These are phyloP conservation scores for Brachyalestes nurse DNA, from an alignment of 2,797 vertebrate genomes.

Conservation along the genomic window DNA sequence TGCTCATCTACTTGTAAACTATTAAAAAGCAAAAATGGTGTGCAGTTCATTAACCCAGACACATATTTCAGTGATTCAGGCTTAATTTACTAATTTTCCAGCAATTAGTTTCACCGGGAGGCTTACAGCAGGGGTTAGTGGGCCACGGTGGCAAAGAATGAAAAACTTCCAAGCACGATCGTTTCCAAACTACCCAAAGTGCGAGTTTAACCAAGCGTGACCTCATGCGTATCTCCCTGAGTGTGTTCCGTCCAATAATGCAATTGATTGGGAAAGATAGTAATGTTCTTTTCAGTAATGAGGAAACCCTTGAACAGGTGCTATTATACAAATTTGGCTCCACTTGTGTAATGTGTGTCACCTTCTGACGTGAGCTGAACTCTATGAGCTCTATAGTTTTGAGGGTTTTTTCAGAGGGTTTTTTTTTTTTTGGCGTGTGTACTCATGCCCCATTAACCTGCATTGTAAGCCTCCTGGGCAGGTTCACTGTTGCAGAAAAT, in stretches of 20 bases:
- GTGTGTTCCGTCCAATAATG: neutral
- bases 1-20: neutral
- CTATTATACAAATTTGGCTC: neutral
- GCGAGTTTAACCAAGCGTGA: neutral
- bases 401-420: neutral
- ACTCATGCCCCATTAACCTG: neutral
- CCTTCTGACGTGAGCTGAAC: neutral
- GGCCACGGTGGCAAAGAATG: neutral
- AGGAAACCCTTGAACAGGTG: neutral
- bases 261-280: neutral
- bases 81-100: constrained; percentile 7
- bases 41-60: neutral
- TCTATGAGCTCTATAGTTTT: neutral
- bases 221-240: neutral
- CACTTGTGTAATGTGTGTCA: neutral
- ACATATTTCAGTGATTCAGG: constrained; percentile 11
- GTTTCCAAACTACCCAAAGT: neutral
- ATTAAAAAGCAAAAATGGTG: neutral
- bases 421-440: neutral
- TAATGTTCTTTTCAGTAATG: neutral
- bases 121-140: neutral
- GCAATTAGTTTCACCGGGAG: neutral
- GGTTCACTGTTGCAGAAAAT: neutral
- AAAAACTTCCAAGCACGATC: neutral
- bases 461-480: neutral